phyloP scores from a whole-genome alignment of 2,888 invertebrate species.

The Cerastis leucographa region DNA sequence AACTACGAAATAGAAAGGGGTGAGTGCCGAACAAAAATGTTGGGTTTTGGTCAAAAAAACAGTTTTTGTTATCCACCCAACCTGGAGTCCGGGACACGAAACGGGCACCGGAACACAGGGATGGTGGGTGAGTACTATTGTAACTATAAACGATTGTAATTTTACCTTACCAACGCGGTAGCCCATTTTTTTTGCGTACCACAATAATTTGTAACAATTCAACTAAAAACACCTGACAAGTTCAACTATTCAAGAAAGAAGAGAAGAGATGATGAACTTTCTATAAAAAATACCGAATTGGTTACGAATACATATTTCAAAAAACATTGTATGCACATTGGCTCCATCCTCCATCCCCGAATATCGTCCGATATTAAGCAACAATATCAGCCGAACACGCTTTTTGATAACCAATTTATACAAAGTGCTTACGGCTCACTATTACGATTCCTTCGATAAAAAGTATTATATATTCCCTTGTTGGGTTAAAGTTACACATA shows the following conservation, averaged over 20 bases:
- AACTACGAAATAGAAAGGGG: no score
- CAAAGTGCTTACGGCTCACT: conserved; percentile 40
- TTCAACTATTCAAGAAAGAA: not conserved
- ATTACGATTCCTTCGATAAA: conserved; percentile 54
- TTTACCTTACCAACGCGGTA: no score
- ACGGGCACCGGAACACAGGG: no score
- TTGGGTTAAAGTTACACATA: conserved; percentile 35
- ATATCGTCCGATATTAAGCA: conserved; percentile 38
- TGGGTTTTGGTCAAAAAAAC: no score
- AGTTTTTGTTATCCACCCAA: no score
- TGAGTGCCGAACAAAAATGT: no score
- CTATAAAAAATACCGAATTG: not conserved
- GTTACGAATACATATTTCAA: not conserved
- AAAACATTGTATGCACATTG: conserved; percentile 14
- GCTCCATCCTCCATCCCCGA: conserved; percentile 5
- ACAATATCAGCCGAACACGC: conserved; percentile 35
- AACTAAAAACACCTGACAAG: no score
- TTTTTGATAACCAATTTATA: conserved; percentile 63
- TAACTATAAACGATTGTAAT: no score
- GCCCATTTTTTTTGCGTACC: no score
- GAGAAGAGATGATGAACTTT: not conserved
- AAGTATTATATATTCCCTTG: conserved; percentile 45
- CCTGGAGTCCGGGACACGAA: no score
- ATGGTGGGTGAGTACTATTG: no score
- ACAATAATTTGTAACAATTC: no score